phyloP scores from a whole-genome alignment of 2,888 invertebrate species.

The Barypeithes pellucidus region DNA sequence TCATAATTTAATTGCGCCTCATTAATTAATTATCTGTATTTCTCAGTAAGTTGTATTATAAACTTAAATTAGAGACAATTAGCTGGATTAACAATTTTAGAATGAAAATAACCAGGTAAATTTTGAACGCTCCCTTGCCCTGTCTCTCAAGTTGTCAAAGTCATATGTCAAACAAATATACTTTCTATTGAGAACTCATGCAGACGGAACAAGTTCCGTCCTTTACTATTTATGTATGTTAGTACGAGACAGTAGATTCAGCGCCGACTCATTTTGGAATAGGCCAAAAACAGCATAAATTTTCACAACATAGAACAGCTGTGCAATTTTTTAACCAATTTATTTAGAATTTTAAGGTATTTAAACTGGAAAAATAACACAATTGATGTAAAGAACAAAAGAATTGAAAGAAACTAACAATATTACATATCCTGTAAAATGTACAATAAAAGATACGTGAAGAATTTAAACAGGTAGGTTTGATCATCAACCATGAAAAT shows the following conservation, averaged over 20 bases:
- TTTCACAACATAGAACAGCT: conserved; percentile 35
- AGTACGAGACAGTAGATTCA: no score
- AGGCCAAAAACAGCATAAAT: background rate
- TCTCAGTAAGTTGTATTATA: background rate
- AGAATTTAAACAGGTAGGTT: conserved; percentile 50
- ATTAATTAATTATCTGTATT: background rate
- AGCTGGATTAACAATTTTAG: no score
- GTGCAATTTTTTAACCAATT: conserved; percentile 30
- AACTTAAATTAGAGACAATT: no score
- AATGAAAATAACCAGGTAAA: no score
- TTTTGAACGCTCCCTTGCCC: no score
- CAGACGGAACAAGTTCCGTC: no score
- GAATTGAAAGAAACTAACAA: conserved; percentile 3
- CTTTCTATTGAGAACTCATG: no score
- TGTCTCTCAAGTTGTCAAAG: no score
- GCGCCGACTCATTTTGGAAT: no score
- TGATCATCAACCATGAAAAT: conserved; percentile 47
- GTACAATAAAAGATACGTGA: conserved; percentile 42
- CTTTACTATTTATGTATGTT: no score
- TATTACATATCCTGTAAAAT: conserved; percentile 45
- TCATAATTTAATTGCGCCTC: background rate
- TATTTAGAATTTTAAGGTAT: conserved; percentile 8
- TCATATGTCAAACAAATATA: no score
- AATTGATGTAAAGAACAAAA: conserved; percentile 24
- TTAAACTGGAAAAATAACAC: conserved; percentile 31